phyloP scores from a whole-genome alignment of 2,797 vertebrate species.

The Myotis daubentonii region DNA sequence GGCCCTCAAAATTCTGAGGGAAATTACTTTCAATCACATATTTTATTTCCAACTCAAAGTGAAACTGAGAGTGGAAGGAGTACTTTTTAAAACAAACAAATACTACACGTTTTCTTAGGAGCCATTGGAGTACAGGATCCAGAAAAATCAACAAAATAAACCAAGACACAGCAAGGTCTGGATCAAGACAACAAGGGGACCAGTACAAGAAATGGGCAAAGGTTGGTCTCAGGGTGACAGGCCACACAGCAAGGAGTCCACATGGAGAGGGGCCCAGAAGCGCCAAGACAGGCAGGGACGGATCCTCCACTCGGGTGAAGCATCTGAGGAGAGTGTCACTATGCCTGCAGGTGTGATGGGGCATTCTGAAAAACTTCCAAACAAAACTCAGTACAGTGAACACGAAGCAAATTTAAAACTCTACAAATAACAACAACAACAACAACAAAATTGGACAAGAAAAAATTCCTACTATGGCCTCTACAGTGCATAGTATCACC shows the following conservation, averaged over 20 bases:
- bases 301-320: too few species aligned
- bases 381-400: not conserved
- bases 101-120: not conserved
- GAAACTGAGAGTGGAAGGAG: not conserved
- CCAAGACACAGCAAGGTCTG: not conserved
- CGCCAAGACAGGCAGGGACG: too few species aligned
- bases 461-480: not conserved
- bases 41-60: not conserved
- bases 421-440: not conserved
- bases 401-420: not conserved
- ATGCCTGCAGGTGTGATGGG: not conserved
- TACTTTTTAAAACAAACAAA: not conserved
- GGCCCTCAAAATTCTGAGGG: not conserved
- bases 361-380: not conserved
- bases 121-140: not conserved
- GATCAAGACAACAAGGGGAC: not conserved
- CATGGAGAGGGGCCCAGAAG: too few species aligned
- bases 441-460: not conserved
- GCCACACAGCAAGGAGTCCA: too few species aligned
- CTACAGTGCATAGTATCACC: not conserved
- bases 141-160: not conserved
- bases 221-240: not conserved
- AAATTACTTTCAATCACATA: not conserved
- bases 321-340: not conserved
- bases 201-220: not conserved